Evolutionary conservation across 2,888 invertebrate genomes (phyloP), one percentile per base, ranked within the genome.

Genomic region (Cerceris ruficornis): DNA sequence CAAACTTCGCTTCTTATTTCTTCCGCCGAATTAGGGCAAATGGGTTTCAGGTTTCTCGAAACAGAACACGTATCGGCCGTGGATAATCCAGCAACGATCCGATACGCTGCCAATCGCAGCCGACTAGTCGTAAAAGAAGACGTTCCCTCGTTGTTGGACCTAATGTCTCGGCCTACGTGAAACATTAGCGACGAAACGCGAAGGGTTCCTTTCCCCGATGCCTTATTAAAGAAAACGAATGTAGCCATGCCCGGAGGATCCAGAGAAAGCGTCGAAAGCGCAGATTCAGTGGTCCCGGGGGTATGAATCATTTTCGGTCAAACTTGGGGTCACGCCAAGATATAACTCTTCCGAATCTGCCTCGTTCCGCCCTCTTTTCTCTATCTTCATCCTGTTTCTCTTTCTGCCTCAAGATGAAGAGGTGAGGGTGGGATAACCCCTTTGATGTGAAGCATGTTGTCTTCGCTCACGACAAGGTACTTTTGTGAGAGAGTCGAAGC

Each of bases 251-350:
- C 59, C 71, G 57, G 52, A 62, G 68, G 78, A 81, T 77, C 76
- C 75, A 69, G 69, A 55, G 60, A 79, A 76, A 76, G 77, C 65
- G 74, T 71, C 71, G 83, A 81, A 82, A 80, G 73, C 60, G 66
- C 69, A 72, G 66, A 76, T 84, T 80, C 80, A 74, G 75, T 77
- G 76, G 81, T 86, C 83, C 81, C 87, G 55, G 62, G 82, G 83
- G 86, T 83, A 88, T 87, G 87, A 89, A 88, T 90, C 88, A 88
- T 88, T 88, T 88, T 85, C 85, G 75, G 79, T 75, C 81, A 81
- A 85, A 78, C 77, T 28, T 64, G 80, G 64, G 85, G 78, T 77
- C 82, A 76, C 69, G 79, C 80, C 74, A 69, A 77, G 62, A 71
- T 79, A 80, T 88, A 84, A 76, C 78, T 80, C 69, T 78, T 74